Base-by-base conservation (phyloP, 2,797 vertebrate species). In the Pogonophryne albipinna region DNA sequence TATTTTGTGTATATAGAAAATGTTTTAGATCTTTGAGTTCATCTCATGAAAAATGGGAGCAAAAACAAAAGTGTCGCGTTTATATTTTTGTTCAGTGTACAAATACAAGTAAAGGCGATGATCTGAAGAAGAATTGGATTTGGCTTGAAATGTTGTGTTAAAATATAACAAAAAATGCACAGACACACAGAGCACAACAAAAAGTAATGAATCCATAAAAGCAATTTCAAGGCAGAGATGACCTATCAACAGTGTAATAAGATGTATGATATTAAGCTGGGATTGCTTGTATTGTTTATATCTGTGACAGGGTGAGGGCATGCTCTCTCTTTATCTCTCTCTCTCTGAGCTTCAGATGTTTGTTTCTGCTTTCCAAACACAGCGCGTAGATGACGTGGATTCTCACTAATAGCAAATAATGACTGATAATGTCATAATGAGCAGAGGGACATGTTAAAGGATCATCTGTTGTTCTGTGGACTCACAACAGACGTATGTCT, bases 201-300 rank as follows among this genome's bases (percentile, higher is more conserved):
- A 89, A 83, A 69, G 78, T 78, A 80, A 91, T 87, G 67, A 85
- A 89, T 77, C 70, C 55, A 84, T 71, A 66, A 81, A 89, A 89
- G 78, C 71, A 67, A 74, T 77, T 84, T 76, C 57, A 74, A 77
- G 61, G 61, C 66, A 84, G 66, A 65, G 66, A 68, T 81, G 60
- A 78, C 75, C 47, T 76, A 79, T 82, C 71, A 78, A 64, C 59
- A 72, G 50, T 74, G 73, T 83, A 89, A 91, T 89, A 87, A 86
- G 80, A 82, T 78, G 75, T 80, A 71, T 72, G 83, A 89, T 91
- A 93, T 90, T 90, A 84, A 86, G 71, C 77, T 85, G 84, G 85
- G 88, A 89, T 86, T 60, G 86, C 76, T 86, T 72, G 69, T 86
- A 79, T 79, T 85, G 86, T 87, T 80, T 76, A 61, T 63, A 63